phyloP scores from a whole-genome alignment of 2,113 vertebrate genomes.

The Campylomormyrus numenius region DNA sequence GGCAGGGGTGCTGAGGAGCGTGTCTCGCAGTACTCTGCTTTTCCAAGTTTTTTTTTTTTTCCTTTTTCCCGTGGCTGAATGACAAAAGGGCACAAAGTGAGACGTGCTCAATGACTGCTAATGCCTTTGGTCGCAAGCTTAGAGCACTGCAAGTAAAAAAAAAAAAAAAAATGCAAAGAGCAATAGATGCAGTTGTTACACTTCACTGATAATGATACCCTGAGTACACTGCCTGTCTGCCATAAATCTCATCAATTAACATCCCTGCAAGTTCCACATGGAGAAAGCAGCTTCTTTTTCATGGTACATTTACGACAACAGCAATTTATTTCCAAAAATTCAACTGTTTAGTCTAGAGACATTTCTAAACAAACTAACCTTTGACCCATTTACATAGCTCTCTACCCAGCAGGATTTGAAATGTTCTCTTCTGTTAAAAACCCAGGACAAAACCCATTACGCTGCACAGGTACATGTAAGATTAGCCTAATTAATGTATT shows the following conservation, averaged over 20 bases:
- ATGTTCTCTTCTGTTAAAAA: neutral
- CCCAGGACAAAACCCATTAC: constrained; percentile 1
- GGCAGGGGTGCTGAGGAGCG: constrained; percentile 24
- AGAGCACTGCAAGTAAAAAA: constrained; percentile 35
- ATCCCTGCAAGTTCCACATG: constrained; percentile 45
- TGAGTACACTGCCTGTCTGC: constrained; percentile 61
- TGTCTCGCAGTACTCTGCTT: constrained; percentile 1
- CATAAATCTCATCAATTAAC: constrained; percentile 73
- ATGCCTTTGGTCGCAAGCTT: neutral
- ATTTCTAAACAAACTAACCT: constrained; percentile 44
- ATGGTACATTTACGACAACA: constrained; percentile 64
- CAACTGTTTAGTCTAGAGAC: constrained; percentile 62
- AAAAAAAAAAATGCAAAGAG: constrained; percentile 54
- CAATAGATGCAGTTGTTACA: constrained; percentile 68
- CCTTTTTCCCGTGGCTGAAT: neutral
- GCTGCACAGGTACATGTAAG: neutral
- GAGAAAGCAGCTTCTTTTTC: constrained; percentile 54
- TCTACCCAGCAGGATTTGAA: neutral
- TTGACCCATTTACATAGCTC: constrained; percentile 30
- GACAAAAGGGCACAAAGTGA: constrained; percentile 20
- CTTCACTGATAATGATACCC: constrained; percentile 66
- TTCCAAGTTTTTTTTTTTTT: neutral
- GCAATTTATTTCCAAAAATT: constrained; percentile 64
- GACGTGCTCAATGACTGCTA: constrained; percentile 1
- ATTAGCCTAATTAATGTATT: neutral